Evolutionary conservation across 2,888 invertebrate species (phyloP).

Genomic region (Napeogenes sylphis): DNA sequence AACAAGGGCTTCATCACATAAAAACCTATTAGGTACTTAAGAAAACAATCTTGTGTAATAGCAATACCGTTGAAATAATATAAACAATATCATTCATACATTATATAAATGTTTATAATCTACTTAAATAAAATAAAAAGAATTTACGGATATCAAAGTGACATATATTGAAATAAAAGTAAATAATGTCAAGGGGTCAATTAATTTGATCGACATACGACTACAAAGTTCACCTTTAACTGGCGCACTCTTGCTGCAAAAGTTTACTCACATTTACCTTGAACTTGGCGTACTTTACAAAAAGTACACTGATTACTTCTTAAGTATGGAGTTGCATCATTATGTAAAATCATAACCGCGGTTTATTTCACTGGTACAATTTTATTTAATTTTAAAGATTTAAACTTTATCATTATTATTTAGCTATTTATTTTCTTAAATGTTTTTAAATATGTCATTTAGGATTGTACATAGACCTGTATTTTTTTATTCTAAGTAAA

Average conservation of each 20-base stretch:
- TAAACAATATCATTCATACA: no score
- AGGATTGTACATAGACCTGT: no score
- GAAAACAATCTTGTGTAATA: no score
- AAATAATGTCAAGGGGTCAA: conserved; percentile 5
- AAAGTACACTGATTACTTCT: conserved; percentile 6
- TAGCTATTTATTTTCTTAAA: not conserved
- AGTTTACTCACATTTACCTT: conserved; percentile 6
- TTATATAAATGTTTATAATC: no score
- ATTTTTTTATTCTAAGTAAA: not conserved
- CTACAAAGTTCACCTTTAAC: not conserved
- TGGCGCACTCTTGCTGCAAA: not conserved
- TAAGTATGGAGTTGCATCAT: conserved; percentile 8
- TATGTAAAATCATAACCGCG: not conserved
- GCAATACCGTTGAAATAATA: no score
- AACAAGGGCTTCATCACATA: no score
- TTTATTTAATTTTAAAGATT: no score
- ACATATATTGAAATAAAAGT: not conserved
- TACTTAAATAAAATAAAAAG: not conserved
- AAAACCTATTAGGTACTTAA: no score
- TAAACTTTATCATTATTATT: no score
- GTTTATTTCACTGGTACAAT: not conserved
- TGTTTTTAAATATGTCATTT: not conserved
- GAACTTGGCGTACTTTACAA: conserved; percentile 15
- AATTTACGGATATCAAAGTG: not conserved
- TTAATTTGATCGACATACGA: conserved; percentile 4